These are phyloP conservation scores for Oceanites oceanicus DNA, from an alignment of 2,113 vertebrate species.

Conservation along the genomic window DNA sequence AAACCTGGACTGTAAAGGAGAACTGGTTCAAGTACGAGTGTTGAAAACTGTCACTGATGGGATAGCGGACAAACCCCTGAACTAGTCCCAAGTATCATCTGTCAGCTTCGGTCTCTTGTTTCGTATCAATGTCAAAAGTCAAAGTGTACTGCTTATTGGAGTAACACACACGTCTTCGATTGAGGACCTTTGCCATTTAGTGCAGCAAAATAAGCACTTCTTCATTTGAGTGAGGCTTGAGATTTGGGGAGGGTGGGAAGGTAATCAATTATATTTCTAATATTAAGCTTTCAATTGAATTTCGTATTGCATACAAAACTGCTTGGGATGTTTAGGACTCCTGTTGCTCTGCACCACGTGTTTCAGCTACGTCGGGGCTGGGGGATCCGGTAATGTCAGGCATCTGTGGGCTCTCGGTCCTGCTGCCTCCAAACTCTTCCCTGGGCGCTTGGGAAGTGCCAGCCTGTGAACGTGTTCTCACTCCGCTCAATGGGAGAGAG, in stretches of 20 bases:
- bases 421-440: background rate
- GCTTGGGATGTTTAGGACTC: background rate
- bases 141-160: background rate
- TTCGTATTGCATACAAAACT: background rate
- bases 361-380: background rate
- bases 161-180: fast-evolving
- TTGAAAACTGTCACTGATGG: background rate
- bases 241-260: background rate
- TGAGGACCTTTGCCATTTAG: background rate
- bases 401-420: background rate
- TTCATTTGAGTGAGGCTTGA: background rate
- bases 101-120: background rate
- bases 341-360: fast-evolving
- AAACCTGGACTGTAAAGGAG: background rate
- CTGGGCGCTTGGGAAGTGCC: background rate
- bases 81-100: background rate
- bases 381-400: fast-evolving
- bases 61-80: background rate
- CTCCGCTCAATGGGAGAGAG: background rate
- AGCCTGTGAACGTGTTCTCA: fast-evolving
- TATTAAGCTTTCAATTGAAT: background rate
- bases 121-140: background rate
- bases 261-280: background rate
- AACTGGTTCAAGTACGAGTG: background rate
- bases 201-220: background rate